Evolutionary conservation across 2,797 vertebrate genomes (phyloP), one percentile per base, ranked within the genome.

Genomic region (Lepilemur ruficaudatus): DNA sequence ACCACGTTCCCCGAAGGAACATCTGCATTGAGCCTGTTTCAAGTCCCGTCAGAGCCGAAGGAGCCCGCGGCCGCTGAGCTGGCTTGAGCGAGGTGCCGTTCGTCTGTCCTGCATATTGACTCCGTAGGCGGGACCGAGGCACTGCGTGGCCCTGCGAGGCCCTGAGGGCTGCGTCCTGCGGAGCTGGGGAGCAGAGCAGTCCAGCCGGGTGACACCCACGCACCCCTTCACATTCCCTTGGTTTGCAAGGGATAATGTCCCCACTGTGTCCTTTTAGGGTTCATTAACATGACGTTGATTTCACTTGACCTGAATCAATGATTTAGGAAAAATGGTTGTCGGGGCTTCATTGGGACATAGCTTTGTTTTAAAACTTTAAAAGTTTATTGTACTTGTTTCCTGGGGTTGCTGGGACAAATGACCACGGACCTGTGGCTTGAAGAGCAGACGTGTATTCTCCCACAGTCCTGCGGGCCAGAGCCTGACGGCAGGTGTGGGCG

Each of bases 231-330:
- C 0, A 20, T 20, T 23, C 63, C 65, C 52, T 20, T 5, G 0
- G 0, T 1, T 7, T 18, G 13, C 17, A 2, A 15, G 4, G 46
- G 57, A 8, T 2, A 1, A 8, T 0, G 1, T 4, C 52, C 12
- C 43, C 7, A 0, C 50, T 18, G 1, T 3, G 18, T 57, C 11
- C 28, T 65, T 41, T 43, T 7, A 35, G 35, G 18, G 15, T 61
- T 15, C 35, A 35, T 57, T 35, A 46, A 23, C 0, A 1, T 4
- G 18, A 1, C 15, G 7, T 22, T 11, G 20, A 3, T 35, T 38
- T 61, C 61, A 30, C 35, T 67, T 43, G 35, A 18, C 57, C 22
- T 15, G n/a, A 28, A 7, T 7, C 15, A 20, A 5, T 13, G 5
- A 0, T 18, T 52, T 38, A 17, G 7, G 84, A 69, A 61, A 52